A percentile compares a stretch with the other conserved stretches of the same genome.
These are phyloP conservation scores for Athetis lepigone DNA, from an alignment of 2,888 invertebrate genomes.

Conservation along the genomic window DNA sequence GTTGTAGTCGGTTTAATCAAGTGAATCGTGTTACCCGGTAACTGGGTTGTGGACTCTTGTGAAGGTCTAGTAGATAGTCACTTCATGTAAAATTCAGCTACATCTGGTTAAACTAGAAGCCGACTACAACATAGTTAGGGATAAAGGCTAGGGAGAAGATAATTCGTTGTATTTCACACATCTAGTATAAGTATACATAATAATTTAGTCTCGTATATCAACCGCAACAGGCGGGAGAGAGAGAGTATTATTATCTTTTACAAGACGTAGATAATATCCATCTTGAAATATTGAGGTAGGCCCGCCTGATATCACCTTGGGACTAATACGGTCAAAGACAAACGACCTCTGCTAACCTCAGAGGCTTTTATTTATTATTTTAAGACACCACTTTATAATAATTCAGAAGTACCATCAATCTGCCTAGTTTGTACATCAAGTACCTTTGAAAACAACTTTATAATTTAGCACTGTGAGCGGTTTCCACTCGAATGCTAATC, in stretches of 20 bases:
- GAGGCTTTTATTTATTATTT: constrained; percentile 26
- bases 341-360: constrained; percentile 5
- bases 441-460: constrained; percentile 25
- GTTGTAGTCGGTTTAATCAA: too few relatives aligned
- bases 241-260: constrained; percentile 9
- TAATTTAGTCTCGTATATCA: constrained; percentile 1
- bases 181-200: neutral
- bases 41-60: too few relatives aligned
- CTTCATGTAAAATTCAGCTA: too few relatives aligned
- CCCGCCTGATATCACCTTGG: constrained; percentile 9
- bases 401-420: constrained; percentile 6
- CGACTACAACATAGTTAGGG: too few relatives aligned
- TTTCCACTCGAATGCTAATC: constrained; percentile 36
- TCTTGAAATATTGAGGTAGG: constrained; percentile 18
- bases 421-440: constrained; percentile 18
- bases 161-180: too few relatives aligned
- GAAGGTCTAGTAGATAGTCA: too few relatives aligned
- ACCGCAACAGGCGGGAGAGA: neutral
- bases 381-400: constrained; percentile 7
- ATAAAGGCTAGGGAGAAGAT: too few relatives aligned
- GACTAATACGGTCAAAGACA: constrained; percentile 32
- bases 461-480: constrained; percentile 27
- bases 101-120: too few relatives aligned
- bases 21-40: too few relatives aligned
- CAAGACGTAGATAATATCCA: constrained; percentile 13